Conservation (phyloP, 2,888 invertebrate genomes). For the Rhagophthalmus giganteus region DNA sequence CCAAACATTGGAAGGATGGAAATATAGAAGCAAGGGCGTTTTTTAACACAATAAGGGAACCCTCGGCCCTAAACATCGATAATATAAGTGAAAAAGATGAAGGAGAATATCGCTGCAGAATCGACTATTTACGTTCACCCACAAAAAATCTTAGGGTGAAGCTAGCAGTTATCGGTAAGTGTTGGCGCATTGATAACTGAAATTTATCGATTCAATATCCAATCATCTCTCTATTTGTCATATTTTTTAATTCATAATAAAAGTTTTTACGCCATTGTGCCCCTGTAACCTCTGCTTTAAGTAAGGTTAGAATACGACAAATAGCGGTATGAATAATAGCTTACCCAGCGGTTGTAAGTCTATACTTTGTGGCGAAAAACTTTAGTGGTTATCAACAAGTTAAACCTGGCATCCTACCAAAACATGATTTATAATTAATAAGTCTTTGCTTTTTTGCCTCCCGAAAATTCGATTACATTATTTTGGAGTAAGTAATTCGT, state of each 20-base stretch:
- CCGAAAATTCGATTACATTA: neutral
- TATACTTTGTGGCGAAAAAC: slow-evolving; percentile 34
- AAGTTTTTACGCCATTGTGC: neutral
- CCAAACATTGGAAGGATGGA: slow-evolving; percentile 72
- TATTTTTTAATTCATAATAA: slow-evolving; percentile 1
- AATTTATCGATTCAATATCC: neutral
- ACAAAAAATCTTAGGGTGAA: slow-evolving; percentile 75
- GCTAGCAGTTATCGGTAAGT: slow-evolving; percentile 75
- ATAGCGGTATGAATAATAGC: slow-evolving; percentile 28
- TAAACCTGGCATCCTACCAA: slow-evolving; percentile 33
- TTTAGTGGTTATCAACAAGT: slow-evolving; percentile 44
- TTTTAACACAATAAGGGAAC: slow-evolving; percentile 70
- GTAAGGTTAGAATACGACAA: slow-evolving; percentile 34
- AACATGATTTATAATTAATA: slow-evolving; percentile 29
- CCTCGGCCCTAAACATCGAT: slow-evolving; percentile 69
- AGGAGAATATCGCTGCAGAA: slow-evolving; percentile 78
- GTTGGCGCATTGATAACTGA: neutral
- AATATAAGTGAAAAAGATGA: slow-evolving; percentile 68
- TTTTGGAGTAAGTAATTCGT: neutral
- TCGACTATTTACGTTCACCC: slow-evolving; percentile 79
- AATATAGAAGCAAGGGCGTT: slow-evolving; percentile 68
- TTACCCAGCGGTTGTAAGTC: slow-evolving; percentile 7
- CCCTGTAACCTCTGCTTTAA: slow-evolving; percentile 2
- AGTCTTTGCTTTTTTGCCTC: slow-evolving; percentile 9
- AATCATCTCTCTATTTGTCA: neutral